These are phyloP conservation scores for Cryptus viduatorius DNA, from an alignment of 2,888 invertebrate species.

Conservation along the genomic window DNA sequence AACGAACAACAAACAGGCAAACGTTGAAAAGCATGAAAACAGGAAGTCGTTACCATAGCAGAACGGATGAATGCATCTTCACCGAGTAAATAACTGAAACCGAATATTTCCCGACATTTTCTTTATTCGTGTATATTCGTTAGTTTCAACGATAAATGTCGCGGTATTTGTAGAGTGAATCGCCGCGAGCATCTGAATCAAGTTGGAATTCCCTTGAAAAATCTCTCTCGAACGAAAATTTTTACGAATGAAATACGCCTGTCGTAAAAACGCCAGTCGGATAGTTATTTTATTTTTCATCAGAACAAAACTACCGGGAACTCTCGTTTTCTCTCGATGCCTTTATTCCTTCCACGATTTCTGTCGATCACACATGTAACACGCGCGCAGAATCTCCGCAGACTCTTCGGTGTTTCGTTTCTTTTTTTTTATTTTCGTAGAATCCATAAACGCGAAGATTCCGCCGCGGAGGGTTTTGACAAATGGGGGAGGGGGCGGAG, in stretches of 20 bases:
- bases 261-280: neutral
- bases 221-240: neutral
- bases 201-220: neutral
- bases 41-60: too few relatives aligned
- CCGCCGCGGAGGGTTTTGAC: neutral
- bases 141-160: constrained; percentile 10
- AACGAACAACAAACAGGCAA: too few relatives aligned
- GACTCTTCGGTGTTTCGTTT: too few relatives aligned
- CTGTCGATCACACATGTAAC: neutral
- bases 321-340: neutral
- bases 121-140: too few relatives aligned
- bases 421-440: neutral
- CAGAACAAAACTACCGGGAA: neutral
- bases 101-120: too few relatives aligned
- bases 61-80: too few relatives aligned
- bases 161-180: neutral
- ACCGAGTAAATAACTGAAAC: too few relatives aligned
- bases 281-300: neutral
- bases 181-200: neutral
- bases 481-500: neutral
- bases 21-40: too few relatives aligned
- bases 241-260: constrained; percentile 7
- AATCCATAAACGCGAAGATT: constrained; percentile 1
- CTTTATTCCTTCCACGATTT: neutral
- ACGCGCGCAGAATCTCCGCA: neutral